Evolutionary conservation across 1,140 invertebrate species (phyloP).

Genomic region (Apis dorsata): DNA sequence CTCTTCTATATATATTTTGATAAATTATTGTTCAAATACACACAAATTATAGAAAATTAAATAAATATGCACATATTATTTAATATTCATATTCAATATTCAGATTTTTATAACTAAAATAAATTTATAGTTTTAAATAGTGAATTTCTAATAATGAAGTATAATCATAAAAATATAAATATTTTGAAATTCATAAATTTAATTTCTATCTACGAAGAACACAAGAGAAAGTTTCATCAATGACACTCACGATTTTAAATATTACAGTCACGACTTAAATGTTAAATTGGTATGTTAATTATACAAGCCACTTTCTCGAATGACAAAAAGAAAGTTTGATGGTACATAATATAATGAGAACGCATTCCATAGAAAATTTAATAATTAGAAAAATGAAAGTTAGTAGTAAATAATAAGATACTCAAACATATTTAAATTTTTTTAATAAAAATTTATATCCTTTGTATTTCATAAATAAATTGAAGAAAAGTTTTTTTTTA

Average conservation of each 20-base stretch:
- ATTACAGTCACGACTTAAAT: slow-evolving; percentile 68
- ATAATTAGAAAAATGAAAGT: neutral
- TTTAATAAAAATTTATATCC: neutral
- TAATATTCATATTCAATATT: no score
- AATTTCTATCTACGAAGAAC: neutral
- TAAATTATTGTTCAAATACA: no score
- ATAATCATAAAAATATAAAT: neutral
- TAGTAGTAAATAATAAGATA: neutral
- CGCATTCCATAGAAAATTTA: neutral
- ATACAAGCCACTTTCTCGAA: slow-evolving; percentile 67
- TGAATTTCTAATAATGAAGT: neutral
- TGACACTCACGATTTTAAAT: slow-evolving; percentile 38
- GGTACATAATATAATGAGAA: neutral
- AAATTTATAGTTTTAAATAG: neutral
- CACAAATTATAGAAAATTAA: no score
- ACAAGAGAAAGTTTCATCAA: slow-evolving; percentile 68
- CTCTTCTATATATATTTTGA: no score
- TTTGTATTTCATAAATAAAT: neutral
- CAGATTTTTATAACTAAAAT: neutral
- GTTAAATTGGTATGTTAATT: slow-evolving; percentile 65
- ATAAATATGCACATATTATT: no score
- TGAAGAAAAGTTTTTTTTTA: no score
- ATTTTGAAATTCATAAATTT: neutral
- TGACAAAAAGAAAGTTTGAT: slow-evolving; percentile 70
- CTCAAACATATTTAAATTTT: neutral